Evolutionary conservation across 1,140 invertebrate species (phyloP).

Genomic region (Mactra quadrangularis): DNA sequence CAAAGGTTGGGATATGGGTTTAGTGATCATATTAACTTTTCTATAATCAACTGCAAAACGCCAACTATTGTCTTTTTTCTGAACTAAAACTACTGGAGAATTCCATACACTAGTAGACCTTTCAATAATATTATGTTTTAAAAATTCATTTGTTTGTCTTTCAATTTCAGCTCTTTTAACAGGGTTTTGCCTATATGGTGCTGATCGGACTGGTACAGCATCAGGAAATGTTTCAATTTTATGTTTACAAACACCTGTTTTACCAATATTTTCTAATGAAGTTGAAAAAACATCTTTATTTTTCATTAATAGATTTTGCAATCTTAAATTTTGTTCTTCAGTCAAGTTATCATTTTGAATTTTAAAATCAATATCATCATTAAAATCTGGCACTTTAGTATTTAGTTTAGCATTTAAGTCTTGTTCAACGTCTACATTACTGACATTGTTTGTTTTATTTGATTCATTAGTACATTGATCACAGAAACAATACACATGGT

Average conservation of each 20-base stretch:
- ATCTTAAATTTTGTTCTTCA: constrained; percentile 31
- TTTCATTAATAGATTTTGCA: constrained; percentile 46
- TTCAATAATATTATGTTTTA: constrained; percentile 39
- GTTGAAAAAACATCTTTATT: constrained; percentile 57
- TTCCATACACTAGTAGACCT: constrained; percentile 42
- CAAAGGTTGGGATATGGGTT: constrained; percentile 54
- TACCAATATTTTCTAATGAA: constrained; percentile 48
- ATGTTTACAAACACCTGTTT: constrained; percentile 55
- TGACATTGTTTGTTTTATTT: not conserved
- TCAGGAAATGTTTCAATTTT: constrained; percentile 54
- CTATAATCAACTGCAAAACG: constrained; percentile 50
- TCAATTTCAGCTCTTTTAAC: constrained; percentile 33
- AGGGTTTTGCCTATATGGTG: constrained; percentile 42
- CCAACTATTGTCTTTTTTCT: constrained; percentile 41
- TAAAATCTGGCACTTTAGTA: too few relatives aligned
- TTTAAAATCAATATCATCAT: constrained; percentile 34
- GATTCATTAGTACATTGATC: not conserved
- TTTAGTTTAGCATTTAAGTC: not conserved
- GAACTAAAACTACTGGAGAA: constrained; percentile 46
- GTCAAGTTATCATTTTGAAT: constrained; percentile 39
- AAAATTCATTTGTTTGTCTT: constrained; percentile 41
- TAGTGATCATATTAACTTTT: constrained; percentile 58
- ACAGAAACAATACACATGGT: not conserved
- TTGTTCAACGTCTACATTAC: constrained; percentile 1
- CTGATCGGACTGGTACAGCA: constrained; percentile 32